A percentile compares a stretch with the other conserved stretches of the same genome.
These are phyloP conservation scores for Muscicapa adusta DNA, from an alignment of 2,113 vertebrate genomes.

Conservation along the genomic window DNA sequence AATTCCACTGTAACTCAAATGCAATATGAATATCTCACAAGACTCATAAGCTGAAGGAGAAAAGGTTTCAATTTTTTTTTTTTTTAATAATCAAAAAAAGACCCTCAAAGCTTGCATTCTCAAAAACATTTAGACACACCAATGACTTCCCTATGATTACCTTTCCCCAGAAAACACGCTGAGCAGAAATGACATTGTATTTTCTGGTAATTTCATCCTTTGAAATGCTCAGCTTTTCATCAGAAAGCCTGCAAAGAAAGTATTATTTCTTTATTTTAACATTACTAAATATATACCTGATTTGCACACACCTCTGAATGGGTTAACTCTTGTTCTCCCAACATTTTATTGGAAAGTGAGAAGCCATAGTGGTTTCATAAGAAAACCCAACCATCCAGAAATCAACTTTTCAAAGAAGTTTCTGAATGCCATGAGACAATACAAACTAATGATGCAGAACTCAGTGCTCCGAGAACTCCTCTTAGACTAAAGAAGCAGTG, in stretches of 20 bases:
- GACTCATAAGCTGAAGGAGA: background rate
- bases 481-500: background rate
- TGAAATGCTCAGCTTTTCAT: background rate
- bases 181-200: background rate
- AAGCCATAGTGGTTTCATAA: background rate
- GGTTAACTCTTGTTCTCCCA: background rate
- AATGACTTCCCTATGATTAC: background rate
- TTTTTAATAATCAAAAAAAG: background rate
- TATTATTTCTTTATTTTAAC: background rate
- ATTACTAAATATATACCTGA: background rate
- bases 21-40: background rate
- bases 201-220: background rate
- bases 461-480: background rate
- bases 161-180: background rate
- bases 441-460: background rate
- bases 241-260: background rate
- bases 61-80: background rate
- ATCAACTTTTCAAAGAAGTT: background rate
- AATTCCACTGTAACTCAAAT: background rate
- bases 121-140: background rate
- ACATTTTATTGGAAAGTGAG: background rate
- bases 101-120: background rate
- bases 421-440: background rate
- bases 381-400: background rate
- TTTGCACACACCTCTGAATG: background rate